Evolutionary conservation across 2,888 invertebrate genomes (phyloP), one percentile per base, ranked within the genome.

Genomic region (Acleris cristana): DNA sequence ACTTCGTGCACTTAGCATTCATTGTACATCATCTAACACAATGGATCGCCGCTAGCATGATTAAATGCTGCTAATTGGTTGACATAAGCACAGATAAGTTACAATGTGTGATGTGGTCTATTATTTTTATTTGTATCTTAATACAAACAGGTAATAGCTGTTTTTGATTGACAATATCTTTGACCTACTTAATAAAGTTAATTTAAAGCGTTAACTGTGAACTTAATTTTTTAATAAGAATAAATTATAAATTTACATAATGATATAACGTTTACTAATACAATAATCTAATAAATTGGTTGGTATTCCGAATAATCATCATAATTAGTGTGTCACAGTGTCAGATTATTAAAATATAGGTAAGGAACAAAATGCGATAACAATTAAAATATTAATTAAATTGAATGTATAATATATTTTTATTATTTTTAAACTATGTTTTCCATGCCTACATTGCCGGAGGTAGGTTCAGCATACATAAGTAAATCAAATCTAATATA

Each of bases 1-100:
- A 79, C 76, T 71, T 72, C 77, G 69, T 72, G 76, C 78, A 83
- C 79, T 88, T 85, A 85, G 80, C 84, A 87, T 86, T 79, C 89
- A 79, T 72, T 79, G 84, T 79, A 79, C 52, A 56, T 14, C 66
- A 62, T 58, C 52, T 69, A 69, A 69, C 65, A 64, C 80, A 73
- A 74, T 74, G 44, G 65, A 49, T 64, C 65, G 64, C 48, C 48
- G 40, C 18, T 69, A 69, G 72, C 74, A 75, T 76, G 76, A 75
- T 72, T 61, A 67, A 63, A 45, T 71, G 58, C 69, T 74, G 74
- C 71, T 79, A 79, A 82, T 80, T 76, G 54, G 51, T 23, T 21
- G 40, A 6, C 59, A 21, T 55, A 51, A 18, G 18, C 44, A n/a
- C 18, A 34, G 34, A 34, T 34, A 34, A 34, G 10, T 51, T 30